A percentile compares a stretch with the other conserved stretches of the same genome.
Evolutionary conservation across 92 coral and sea anemone species (phyloP).

Genomic region (Meandrina meandrites): DNA sequence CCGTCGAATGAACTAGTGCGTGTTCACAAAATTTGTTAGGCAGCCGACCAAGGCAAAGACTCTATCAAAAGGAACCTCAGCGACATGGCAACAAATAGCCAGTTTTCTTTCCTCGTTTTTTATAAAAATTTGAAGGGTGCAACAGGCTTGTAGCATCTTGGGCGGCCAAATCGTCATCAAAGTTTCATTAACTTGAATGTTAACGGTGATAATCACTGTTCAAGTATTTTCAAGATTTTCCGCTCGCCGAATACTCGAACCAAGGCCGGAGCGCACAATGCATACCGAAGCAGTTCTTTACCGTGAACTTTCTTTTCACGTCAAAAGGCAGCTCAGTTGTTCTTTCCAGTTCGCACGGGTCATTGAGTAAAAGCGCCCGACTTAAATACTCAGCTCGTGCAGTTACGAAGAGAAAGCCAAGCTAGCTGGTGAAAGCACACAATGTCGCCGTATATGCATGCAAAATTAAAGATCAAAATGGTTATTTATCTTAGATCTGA

Average conservation of each 20-base stretch:
- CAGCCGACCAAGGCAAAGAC: background rate
- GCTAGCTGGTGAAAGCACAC: background rate
- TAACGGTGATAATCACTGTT: background rate
- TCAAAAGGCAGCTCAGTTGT: background rate
- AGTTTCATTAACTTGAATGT: background rate
- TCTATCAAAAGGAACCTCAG: background rate
- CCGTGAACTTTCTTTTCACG: background rate
- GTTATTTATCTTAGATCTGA: conserved; percentile 54
- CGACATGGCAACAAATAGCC: background rate
- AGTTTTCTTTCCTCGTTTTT: background rate
- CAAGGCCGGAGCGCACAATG: background rate
- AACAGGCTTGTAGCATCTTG: background rate
- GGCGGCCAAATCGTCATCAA: background rate
- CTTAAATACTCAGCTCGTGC: background rate
- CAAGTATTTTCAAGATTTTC: background rate
- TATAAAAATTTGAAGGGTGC: background rate
- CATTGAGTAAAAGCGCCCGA: background rate
- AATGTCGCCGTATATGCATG: background rate
- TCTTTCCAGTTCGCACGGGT: background rate
- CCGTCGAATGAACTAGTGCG: background rate
- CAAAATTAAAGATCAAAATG: conserved; percentile 12
- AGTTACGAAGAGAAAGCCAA: background rate
- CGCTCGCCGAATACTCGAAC: background rate
- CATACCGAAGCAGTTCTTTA: background rate
- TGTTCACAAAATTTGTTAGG: background rate